Evolutionary conservation across 2,113 vertebrate genomes (phyloP).

Genomic region (Calidris pugnax): DNA sequence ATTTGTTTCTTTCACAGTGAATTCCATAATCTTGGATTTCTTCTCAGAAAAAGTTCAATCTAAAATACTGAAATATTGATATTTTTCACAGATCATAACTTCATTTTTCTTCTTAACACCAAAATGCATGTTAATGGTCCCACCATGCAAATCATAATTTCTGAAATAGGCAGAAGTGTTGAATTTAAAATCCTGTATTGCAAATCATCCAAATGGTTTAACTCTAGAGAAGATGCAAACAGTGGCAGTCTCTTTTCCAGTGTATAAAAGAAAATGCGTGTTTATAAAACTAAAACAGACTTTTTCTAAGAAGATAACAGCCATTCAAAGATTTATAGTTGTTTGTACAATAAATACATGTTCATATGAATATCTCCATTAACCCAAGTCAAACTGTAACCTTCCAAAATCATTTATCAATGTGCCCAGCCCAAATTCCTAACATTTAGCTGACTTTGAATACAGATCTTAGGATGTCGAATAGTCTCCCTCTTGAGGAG

Average conservation of each 20-base stretch:
- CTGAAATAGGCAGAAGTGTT: background rate
- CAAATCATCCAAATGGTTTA: background rate
- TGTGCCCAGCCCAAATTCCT: background rate
- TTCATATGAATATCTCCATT: background rate
- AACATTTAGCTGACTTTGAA: background rate
- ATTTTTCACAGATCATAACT: background rate
- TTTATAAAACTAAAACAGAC: background rate
- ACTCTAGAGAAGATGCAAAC: background rate
- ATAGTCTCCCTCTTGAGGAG: background rate
- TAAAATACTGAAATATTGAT: background rate
- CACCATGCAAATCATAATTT: background rate
- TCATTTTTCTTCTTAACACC: background rate
- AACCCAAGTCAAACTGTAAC: background rate
- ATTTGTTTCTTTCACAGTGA: background rate
- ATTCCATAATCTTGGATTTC: background rate
- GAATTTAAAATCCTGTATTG: background rate
- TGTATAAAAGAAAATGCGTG: background rate
- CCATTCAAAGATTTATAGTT: background rate
- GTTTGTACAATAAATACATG: background rate
- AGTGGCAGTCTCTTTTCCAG: background rate
- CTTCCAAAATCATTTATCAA: background rate
- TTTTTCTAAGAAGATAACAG: background rate
- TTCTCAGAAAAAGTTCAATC: background rate
- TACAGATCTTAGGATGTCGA: accelerated
- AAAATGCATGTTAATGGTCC: background rate